These are phyloP conservation scores for Thereva unica DNA, from an alignment of 2,888 invertebrate genomes.

Conservation along the genomic window DNA sequence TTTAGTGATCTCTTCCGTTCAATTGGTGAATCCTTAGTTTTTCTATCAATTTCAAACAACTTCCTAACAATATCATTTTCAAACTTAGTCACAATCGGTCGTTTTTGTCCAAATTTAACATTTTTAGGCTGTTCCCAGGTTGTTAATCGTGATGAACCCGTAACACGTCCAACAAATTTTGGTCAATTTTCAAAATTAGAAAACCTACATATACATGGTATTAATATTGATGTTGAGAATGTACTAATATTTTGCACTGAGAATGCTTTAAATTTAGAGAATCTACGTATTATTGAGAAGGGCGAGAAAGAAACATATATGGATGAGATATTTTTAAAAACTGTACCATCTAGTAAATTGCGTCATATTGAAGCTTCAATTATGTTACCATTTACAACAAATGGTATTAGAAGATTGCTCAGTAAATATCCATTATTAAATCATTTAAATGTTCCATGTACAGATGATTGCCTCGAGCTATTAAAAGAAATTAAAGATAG, in stretches of 20 bases:
- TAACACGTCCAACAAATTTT: slow-evolving; percentile 28
- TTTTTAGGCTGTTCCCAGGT: slow-evolving; percentile 34
- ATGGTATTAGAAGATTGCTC: slow-evolving; percentile 33
- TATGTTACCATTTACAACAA: slow-evolving; percentile 37
- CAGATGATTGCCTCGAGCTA: slow-evolving; percentile 37
- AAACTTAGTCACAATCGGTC: slow-evolving; percentile 40
- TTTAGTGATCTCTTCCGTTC: slow-evolving; percentile 39
- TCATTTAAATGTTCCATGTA: slow-evolving; percentile 40
- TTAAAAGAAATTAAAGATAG: slow-evolving; percentile 38
- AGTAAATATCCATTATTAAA: slow-evolving; percentile 37
- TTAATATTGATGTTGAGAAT: slow-evolving; percentile 38
- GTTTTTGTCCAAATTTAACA: slow-evolving; percentile 40
- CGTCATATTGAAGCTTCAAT: slow-evolving; percentile 40
- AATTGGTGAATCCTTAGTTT: slow-evolving; percentile 35
- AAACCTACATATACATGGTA: slow-evolving; percentile 39
- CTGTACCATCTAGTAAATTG: slow-evolving; percentile 26
- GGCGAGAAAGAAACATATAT: slow-evolving; percentile 17
- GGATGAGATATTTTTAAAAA: slow-evolving; percentile 38
- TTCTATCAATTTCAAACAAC: slow-evolving; percentile 38
- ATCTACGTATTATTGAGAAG: slow-evolving; percentile 38
- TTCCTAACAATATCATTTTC: slow-evolving; percentile 35
- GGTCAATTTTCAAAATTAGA: slow-evolving; percentile 39
- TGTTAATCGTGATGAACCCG: slow-evolving; percentile 34
- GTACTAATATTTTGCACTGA: slow-evolving; percentile 39
- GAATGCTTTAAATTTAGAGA: slow-evolving; percentile 39